Conservation (phyloP, 1,140 invertebrate genomes). For the Conopomorpha cramerella region DNA sequence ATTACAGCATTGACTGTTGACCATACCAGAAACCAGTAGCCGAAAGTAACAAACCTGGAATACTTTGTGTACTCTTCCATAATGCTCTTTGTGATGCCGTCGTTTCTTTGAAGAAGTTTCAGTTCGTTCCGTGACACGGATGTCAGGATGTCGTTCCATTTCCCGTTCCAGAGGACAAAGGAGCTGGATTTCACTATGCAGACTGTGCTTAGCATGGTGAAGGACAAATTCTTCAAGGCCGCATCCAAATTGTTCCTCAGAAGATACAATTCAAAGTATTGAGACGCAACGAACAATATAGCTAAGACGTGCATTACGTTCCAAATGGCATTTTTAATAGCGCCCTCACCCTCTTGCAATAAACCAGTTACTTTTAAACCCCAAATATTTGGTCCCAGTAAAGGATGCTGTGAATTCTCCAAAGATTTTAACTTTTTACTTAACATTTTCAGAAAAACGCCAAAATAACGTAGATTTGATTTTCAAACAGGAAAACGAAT, state of each 20-base stretch:
- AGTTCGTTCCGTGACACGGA: constrained; percentile 24
- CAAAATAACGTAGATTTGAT: too few species aligned
- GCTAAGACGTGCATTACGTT: constrained; percentile 22
- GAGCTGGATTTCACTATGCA: constrained; percentile 32
- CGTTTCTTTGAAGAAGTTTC: constrained; percentile 17
- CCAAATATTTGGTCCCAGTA: constrained; percentile 28
- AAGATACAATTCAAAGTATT: constrained; percentile 35
- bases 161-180: constrained; percentile 27
- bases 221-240: constrained; percentile 31
- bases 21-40: constrained; percentile 28
- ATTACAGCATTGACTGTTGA: constrained; percentile 35
- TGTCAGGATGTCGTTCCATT: constrained; percentile 24
- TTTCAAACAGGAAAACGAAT: too few species aligned
- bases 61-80: constrained; percentile 27
- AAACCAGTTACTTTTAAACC: constrained; percentile 28
- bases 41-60: constrained; percentile 29
- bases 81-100: constrained; percentile 11
- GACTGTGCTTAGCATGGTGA: constrained; percentile 34
- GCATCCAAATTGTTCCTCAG: constrained; percentile 21
- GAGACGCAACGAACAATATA: constrained; percentile 26
- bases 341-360: constrained; percentile 20
- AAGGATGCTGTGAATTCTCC: constrained; percentile 20
- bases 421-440: constrained; percentile 11
- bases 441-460: constrained; percentile 3
- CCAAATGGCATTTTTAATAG: constrained; percentile 11